Base-by-base conservation (phyloP, 2,113 vertebrate genomes). In the Phodopus roborovskii region DNA sequence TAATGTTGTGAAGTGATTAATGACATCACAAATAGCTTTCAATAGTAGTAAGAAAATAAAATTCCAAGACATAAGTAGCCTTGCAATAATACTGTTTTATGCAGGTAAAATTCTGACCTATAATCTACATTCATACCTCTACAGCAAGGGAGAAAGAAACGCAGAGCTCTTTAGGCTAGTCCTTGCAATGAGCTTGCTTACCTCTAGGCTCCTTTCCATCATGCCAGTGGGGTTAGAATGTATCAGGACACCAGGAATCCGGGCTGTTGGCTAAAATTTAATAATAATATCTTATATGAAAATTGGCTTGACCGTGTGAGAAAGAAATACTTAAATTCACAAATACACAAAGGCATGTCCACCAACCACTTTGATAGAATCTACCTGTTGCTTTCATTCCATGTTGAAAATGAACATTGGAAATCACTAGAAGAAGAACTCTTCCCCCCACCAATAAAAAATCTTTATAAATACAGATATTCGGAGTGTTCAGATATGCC, bases 381-480 rank as follows among this genome's bases (percentile, higher is more conserved):
- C 36, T 45, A 90, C 84, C 83, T 91, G 39, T 58, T 95, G 19
- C 93, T 96, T 96, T 85, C 28, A 91, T 83, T 95, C 0, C 11
- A 70, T 70, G 45, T 8, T 73, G 24, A 97, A 97, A 92, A 85
- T 68, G 94, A 89, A 75, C 45, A 84, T 89, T 94, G 83, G 6
- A 86, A 12, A 79, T 20, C 3, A 56, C 15, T 85, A 15, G 56
- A 68, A 68, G 45, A 82, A 73, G 0, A 9, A 42, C 1, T 3
- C 26, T 68, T 90, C 3, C 8, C 85, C 9, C n/a, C 53, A 28
- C 45, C 45, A 45, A 45, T 4, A 45, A 45, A 45, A 19, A 81
- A 17, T 60, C 16, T 71, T 93, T 90, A 70, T 62, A 77, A 88
- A 92, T 91, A 30, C 11, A 94, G 64, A 50, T 20, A 90, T 71